phyloP scores from a whole-genome alignment of 2,888 invertebrate species.

The Keiferia lycopersicella region DNA sequence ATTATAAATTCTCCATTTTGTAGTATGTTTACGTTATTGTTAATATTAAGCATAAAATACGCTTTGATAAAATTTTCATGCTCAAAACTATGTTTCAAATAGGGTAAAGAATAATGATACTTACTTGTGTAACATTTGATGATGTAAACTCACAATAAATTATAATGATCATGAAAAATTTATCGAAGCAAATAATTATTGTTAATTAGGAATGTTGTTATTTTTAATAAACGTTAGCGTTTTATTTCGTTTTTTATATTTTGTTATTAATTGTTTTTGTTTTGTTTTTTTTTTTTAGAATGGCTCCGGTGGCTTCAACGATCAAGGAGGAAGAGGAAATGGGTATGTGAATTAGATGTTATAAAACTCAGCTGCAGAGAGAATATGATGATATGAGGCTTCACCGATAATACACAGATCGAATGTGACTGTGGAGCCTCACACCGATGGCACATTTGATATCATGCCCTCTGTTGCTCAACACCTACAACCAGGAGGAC shows the following conservation, averaged over 20 bases:
- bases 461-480: no score
- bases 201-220: slow-evolving; percentile 41
- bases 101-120: neutral
- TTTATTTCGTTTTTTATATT: slow-evolving; percentile 56
- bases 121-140: no score
- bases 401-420: no score
- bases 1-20: slow-evolving; percentile 53
- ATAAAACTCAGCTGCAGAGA: no score
- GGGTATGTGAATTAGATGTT: slow-evolving; percentile 84
- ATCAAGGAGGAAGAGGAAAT: slow-evolving; percentile 89
- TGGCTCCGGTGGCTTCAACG: slow-evolving; percentile 90
- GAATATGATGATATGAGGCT: no score
- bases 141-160: no score
- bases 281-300: slow-evolving; percentile 90
- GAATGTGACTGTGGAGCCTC: no score
- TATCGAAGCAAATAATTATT: slow-evolving; percentile 33
- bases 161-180: slow-evolving; percentile 36
- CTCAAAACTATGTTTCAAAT: slow-evolving; percentile 14
- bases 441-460: no score
- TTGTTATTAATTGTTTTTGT: slow-evolving; percentile 57
- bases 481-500: no score
- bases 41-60: slow-evolving; percentile 15
- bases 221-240: slow-evolving; percentile 57
- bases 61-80: slow-evolving; percentile 38
- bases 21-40: slow-evolving; percentile 30